phyloP scores from a whole-genome alignment of 2,888 invertebrate species.

The Hypena proboscidalis region DNA sequence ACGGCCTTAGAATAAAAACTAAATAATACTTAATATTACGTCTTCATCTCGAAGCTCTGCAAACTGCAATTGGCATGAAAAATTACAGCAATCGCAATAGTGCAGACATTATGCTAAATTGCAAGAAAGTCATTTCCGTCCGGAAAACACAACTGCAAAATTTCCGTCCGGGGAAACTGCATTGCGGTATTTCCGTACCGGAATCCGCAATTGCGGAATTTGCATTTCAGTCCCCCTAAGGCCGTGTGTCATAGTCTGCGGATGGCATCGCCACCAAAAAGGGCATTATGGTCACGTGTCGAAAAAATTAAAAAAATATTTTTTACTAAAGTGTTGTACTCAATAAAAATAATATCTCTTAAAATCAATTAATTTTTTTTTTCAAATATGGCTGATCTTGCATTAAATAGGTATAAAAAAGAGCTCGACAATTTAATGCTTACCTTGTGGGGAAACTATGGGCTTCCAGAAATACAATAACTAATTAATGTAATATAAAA shows the following conservation, averaged over 20 bases:
- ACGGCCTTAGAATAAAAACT: constrained; percentile 47
- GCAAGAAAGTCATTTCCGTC: constrained; percentile 14
- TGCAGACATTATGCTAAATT: constrained; percentile 21
- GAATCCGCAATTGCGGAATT: constrained; percentile 6
- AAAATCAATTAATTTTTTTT: too few relatives aligned
- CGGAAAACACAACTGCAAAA: too few relatives aligned
- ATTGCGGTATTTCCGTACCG: constrained; percentile 2
- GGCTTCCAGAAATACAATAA: too few relatives aligned
- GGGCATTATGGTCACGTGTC: constrained; percentile 32
- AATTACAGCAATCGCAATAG: constrained; percentile 1
- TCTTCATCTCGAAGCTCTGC: constrained; percentile 15
- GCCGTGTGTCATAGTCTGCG: constrained; percentile 77
- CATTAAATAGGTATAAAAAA: too few relatives aligned
- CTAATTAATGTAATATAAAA: too few relatives aligned
- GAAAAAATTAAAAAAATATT: too few relatives aligned
- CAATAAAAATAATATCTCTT: too few relatives aligned
- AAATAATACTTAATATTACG: constrained; percentile 15
- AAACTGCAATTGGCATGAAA: constrained; percentile 13
- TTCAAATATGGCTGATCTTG: too few relatives aligned
- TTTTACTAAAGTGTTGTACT: too few relatives aligned
- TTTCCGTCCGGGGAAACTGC: constrained; percentile 3
- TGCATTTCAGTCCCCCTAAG: constrained; percentile 43
- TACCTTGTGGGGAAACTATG: too few relatives aligned
- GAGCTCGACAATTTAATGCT: too few relatives aligned
- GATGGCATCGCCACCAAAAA: constrained; percentile 28